A percentile compares a stretch with the other conserved stretches of the same genome.
Conservation (phyloP, 2,797 vertebrate species). For the Cirrhinus molitorella region DNA sequence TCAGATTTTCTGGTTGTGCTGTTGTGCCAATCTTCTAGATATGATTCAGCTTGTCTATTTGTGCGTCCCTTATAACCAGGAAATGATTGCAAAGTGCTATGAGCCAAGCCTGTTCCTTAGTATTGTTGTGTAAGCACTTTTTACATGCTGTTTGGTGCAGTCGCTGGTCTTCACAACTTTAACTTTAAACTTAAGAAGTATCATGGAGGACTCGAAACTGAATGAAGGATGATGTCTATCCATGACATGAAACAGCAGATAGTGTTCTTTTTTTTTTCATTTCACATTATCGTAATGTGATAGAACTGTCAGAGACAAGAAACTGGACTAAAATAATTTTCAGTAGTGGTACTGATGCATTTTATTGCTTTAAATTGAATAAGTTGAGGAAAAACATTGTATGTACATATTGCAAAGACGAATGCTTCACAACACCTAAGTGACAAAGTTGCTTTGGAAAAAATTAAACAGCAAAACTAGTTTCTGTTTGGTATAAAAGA, state of each 20-base stretch:
- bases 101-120: neutral
- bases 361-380: neutral
- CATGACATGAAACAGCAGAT: neutral
- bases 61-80: neutral
- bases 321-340: neutral
- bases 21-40: neutral
- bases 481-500: conserved; percentile 10
- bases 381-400: neutral
- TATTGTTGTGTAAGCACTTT: conserved; percentile 3
- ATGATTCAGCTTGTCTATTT: neutral
- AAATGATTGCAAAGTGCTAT: conserved; percentile 6
- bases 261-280: neutral
- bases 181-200: neutral
- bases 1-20: neutral
- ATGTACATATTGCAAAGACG: conserved; percentile 1
- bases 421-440: neutral
- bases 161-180: neutral
- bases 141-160: neutral
- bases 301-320: neutral
- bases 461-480: neutral
- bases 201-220: neutral
- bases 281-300: neutral
- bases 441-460: conserved; percentile 1
- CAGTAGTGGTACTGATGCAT: neutral
- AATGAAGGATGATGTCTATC: neutral